These are phyloP conservation scores for Chrysochloris asiatica DNA, from an alignment of 2,113 vertebrate species.

Conservation along the genomic window DNA sequence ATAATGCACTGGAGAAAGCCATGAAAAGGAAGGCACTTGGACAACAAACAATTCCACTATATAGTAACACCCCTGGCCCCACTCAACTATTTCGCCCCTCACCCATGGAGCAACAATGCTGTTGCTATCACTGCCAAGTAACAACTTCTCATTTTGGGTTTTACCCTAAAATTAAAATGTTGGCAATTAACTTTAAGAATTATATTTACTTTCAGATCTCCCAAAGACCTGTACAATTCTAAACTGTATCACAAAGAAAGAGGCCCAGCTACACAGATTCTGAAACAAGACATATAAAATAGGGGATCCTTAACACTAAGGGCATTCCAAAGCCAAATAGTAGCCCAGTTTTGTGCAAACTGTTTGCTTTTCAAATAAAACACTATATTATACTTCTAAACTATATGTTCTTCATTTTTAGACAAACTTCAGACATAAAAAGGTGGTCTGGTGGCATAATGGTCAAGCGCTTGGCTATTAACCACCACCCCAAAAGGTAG, in stretches of 20 bases:
- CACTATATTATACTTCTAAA: conserved; percentile 15
- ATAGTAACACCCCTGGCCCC: neutral
- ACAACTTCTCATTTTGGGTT: neutral
- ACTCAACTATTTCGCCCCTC: neutral
- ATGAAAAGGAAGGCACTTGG: neutral
- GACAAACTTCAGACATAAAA: neutral
- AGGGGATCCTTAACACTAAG: neutral
- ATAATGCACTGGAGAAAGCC: neutral
- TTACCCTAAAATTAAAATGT: conserved; percentile 48
- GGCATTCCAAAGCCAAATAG: neutral
- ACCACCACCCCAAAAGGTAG: neutral
- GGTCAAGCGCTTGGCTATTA: neutral
- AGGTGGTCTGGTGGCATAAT: neutral
- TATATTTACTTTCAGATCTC: neutral
- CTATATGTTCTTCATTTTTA: neutral
- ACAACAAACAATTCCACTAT: accelerated
- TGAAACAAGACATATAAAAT: neutral
- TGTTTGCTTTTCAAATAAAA: conserved; percentile 22
- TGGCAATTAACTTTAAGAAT: conserved; percentile 30
- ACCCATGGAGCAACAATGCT: neutral
- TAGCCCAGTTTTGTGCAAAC: neutral
- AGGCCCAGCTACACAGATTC: neutral
- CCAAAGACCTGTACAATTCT: conserved; percentile 23
- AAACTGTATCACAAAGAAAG: conserved; percentile 12
- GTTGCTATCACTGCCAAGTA: neutral